Evolutionary conservation across 1,140 invertebrate species (phyloP).

Genomic region (Penaeus indicus): DNA sequence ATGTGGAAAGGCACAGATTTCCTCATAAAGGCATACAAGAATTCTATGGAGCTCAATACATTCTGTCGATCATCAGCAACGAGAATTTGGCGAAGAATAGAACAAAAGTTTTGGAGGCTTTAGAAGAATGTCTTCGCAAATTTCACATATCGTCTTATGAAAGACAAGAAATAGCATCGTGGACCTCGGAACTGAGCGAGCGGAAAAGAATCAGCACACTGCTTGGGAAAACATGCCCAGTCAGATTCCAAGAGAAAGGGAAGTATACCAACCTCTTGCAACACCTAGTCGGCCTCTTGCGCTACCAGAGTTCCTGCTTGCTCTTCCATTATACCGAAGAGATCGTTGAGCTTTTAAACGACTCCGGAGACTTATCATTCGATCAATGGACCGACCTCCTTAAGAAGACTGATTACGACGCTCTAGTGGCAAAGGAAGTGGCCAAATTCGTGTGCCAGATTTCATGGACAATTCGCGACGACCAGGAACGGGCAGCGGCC

Average conservation of each 20-base stretch:
- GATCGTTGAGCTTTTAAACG: conserved; percentile 17
- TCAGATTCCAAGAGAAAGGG: background rate
- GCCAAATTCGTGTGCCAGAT: conserved; percentile 20
- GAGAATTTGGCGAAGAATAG: background rate
- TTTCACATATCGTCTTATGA: background rate
- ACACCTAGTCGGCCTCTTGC: conserved; percentile 27
- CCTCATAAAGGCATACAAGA: conserved; percentile 50
- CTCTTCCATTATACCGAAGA: background rate
- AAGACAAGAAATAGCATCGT: background rate
- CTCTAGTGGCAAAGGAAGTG: conserved; percentile 18
- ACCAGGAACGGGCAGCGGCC: conserved; percentile 24
- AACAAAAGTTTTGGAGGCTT: background rate
- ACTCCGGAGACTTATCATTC: conserved; percentile 1
- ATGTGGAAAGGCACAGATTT: conserved; percentile 10
- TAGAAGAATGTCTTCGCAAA: background rate
- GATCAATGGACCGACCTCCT: conserved; percentile 36
- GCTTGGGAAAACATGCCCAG: conserved; percentile 9
- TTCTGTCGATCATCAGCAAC: background rate
- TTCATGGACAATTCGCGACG: conserved; percentile 30
- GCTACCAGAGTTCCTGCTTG: background rate
- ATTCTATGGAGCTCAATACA: conserved; percentile 37
- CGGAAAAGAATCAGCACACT: conserved; percentile 1
- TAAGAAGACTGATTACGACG: conserved; percentile 29
- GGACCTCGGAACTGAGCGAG: background rate
- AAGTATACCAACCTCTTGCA: conserved; percentile 32